Conservation (phyloP, 2,113 vertebrate species). For the Romanogobio albipinnatus region DNA sequence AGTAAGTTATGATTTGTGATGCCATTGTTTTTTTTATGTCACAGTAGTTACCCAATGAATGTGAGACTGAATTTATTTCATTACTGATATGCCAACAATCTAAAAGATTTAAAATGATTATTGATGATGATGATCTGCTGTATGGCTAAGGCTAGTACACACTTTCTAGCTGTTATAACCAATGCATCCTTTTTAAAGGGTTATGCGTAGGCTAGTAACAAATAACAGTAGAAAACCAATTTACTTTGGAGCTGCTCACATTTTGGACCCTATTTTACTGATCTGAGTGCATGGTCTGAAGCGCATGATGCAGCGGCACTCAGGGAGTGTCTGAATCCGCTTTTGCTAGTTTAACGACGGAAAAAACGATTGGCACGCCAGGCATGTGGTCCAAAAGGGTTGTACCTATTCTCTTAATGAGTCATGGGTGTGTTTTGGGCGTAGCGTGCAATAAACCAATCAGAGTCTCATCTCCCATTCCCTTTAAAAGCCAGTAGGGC, state of each 20-base stretch:
- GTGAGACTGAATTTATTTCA: not conserved
- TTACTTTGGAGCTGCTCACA: constrained; percentile 8
- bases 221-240: not conserved
- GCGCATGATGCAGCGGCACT: too few relatives aligned
- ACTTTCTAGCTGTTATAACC: not conserved
- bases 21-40: not conserved
- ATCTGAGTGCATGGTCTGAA: too few relatives aligned
- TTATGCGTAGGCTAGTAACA: not conserved
- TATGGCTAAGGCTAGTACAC: not conserved
- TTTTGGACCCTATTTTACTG: too few relatives aligned
- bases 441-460: too few relatives aligned
- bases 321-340: too few relatives aligned
- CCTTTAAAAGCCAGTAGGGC: too few relatives aligned
- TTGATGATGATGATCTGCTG: constrained; percentile 7
- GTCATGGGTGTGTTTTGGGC: too few relatives aligned
- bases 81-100: not conserved
- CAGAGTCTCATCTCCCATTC: too few relatives aligned
- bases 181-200: not conserved
- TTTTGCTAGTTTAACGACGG: too few relatives aligned
- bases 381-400: too few relatives aligned
- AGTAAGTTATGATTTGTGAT: not conserved
- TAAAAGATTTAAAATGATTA: not conserved
- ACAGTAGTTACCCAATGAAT: not conserved
- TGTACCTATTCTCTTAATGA: too few relatives aligned
- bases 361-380: too few relatives aligned